These are phyloP conservation scores for Argopecten irradians DNA, from an alignment of 1,140 invertebrate genomes.

Conservation along the genomic window DNA sequence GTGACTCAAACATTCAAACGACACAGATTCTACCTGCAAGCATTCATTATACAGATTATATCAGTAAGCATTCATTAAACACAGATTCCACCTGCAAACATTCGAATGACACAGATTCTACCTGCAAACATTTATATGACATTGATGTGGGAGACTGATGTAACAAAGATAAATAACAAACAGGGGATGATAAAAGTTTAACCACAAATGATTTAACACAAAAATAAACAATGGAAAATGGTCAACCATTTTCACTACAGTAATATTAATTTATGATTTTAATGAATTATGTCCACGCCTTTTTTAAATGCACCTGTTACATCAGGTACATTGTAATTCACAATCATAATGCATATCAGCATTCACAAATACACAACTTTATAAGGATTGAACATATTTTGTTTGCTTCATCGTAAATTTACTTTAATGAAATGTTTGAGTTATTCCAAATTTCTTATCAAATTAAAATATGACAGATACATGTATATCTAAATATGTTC, in stretches of 20 bases:
- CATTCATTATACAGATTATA: neutral
- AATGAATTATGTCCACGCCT: neutral
- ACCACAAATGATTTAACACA: conserved; percentile 1
- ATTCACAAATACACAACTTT: neutral
- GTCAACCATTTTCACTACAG: neutral
- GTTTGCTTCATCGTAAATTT: neutral
- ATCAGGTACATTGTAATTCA: neutral
- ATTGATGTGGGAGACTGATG: neutral
- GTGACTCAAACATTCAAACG: too few relatives aligned
- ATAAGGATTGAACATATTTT: neutral
- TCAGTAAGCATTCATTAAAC: neutral
- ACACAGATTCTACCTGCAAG: neutral
- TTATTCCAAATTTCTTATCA: neutral
- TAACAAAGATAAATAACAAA: conserved; percentile 23
- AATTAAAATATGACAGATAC: neutral
- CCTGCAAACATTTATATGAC: conserved; percentile 1
- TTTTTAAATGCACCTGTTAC: neutral
- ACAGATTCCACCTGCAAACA: neutral
- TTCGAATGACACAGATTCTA: conserved; percentile 1
- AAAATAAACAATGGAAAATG: conserved; percentile 23
- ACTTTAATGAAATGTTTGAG: neutral
- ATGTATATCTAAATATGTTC: neutral
- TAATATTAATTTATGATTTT: neutral
- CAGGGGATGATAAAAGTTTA: neutral
- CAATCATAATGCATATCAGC: neutral